Evolutionary conservation across 2,797 vertebrate species (phyloP), one percentile per base, ranked within the genome.

Genomic region (Amblyraja radiata): DNA sequence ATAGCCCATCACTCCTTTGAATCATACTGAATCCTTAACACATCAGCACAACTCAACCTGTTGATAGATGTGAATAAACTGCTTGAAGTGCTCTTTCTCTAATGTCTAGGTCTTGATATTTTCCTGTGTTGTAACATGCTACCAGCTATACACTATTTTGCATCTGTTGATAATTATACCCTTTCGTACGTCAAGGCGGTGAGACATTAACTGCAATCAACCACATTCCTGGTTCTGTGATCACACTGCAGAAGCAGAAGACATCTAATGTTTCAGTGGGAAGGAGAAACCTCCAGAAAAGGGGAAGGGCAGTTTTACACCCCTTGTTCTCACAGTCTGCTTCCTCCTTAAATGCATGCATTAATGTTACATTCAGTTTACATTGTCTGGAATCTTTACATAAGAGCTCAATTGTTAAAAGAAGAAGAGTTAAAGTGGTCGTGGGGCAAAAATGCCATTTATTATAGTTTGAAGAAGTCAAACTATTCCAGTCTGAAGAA

Each of bases 251-350:
- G 84, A 88, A 88, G 84, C 84, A 88, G 84, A 88, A 88, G 84
- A 68, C n/a, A 88, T 88, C 84, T 73, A 21, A 32, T 65, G 84
- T 88, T 68, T 88, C 63, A 65, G 63, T 68, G 63, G 84, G 84
- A 88, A 88, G 61, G 10, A 88, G 63, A 88, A 88, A 88, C 84
- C 84, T 68, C 84, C 61, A 88, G 61, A 88, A 88, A 88, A 88
- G 84, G 84, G 84, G 84, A 88, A 88, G 84, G 63, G n/a, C 61
- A 88, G 84, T n/a, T 63, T 36, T n/a, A 68, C n/a, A 65, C 84
- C 9, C n/a, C 14, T 88, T 6, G 61, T 88, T 88, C 84, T 88
- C 84, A 88, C 11, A 86, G 61, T 36, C n/a, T 88, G 84, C 61
- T 88, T 88, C 84, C 28, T 88, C 63, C 84, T 88, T 65, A n/a